A percentile compares a stretch with the other conserved stretches of the same genome.
These are phyloP conservation scores for Chymomyza amoena DNA, from an alignment of 2,888 invertebrate species.

Conservation along the genomic window DNA sequence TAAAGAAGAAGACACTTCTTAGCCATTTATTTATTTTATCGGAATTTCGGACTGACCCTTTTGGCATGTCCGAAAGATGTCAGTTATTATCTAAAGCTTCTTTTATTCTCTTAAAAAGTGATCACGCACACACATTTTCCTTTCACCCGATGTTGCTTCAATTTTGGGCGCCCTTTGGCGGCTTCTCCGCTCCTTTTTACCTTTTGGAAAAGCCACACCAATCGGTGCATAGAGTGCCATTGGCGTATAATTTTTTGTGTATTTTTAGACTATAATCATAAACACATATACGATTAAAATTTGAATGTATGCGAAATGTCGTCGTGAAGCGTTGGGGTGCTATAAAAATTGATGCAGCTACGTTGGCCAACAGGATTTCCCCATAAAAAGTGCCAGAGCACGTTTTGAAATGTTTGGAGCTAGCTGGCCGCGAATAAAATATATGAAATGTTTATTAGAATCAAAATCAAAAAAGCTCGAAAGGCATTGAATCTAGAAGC, in stretches of 20 bases:
- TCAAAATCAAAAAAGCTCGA: constrained; percentile 4
- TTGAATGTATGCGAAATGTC: constrained; percentile 18
- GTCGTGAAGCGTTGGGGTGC: constrained; percentile 18
- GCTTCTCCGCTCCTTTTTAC: constrained; percentile 26
- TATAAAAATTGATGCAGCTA: constrained; percentile 56
- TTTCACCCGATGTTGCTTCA: too few species aligned
- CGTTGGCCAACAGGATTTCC: constrained; percentile 71
- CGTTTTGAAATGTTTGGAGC: constrained; percentile 33
- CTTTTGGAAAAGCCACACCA: neutral
- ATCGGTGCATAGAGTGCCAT: constrained; percentile 15
- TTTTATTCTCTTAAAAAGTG: too few species aligned
- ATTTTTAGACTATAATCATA: constrained; percentile 34
- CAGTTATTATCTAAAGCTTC: too few species aligned
- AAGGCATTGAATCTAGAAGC: constrained; percentile 10
- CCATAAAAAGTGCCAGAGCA: constrained; percentile 61
- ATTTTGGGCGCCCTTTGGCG: neutral
- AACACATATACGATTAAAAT: constrained; percentile 20
- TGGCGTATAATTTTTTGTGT: constrained; percentile 27
- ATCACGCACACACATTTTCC: too few species aligned
- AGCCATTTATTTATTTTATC: too few species aligned
- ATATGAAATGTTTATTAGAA: neutral
- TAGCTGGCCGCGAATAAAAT: constrained; percentile 17
- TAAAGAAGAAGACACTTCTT: too few species aligned
- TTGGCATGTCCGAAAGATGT: too few species aligned
- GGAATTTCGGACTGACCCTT: too few species aligned